Base-by-base conservation (phyloP, 1,140 invertebrate genomes). In the Portunus trituberculatus region DNA sequence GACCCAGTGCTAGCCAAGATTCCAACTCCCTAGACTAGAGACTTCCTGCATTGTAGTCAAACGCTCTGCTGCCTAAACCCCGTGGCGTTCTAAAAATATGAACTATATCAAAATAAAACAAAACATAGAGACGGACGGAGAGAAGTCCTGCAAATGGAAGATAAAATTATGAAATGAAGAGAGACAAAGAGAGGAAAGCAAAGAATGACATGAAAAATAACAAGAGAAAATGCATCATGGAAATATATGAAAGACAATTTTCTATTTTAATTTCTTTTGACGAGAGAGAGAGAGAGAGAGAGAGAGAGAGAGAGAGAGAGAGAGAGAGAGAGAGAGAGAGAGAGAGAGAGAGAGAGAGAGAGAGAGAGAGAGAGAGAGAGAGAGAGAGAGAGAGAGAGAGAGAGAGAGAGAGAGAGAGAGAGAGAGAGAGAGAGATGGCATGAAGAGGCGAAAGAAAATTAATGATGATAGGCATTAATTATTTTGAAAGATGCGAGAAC, bases 271-370 rank as follows among this genome's bases (percentile, higher is more conserved):
- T 28, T 28, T 86, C 16, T 86, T 16, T 86, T 28, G 83, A 31
- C 32, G 86, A 32, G 86, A 31, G 86, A 88, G 86, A 31, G 86
- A 88, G 86, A 88, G 86, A 31, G 84, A 87, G 25, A 29, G 84
- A 84, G 82, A 84, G 82, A 84, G 82, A 84, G 25, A 25, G 82
- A 25, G 82, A 84, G 84, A 88, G 86, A 88, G 86, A 32, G 86
- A 31, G 86, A 88, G 86, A 88, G 31, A 89, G 39, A 46, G 87
- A 89, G 87, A 89, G 87, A 45, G 87, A 89, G 87, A 45, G 87
- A 45, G 87, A 89, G 87, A 89, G 87, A 46, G 87, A 89, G 87
- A 46, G 87, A 45, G 87, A 89, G 39, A 89, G 87, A 89, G 87
- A 45, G 87, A 46, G 87, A 46, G 39, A 46, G 46, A 76, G 87